phyloP scores from a whole-genome alignment of 2,113 vertebrate species.

The Sinocyclocheilus rhinocerous region DNA sequence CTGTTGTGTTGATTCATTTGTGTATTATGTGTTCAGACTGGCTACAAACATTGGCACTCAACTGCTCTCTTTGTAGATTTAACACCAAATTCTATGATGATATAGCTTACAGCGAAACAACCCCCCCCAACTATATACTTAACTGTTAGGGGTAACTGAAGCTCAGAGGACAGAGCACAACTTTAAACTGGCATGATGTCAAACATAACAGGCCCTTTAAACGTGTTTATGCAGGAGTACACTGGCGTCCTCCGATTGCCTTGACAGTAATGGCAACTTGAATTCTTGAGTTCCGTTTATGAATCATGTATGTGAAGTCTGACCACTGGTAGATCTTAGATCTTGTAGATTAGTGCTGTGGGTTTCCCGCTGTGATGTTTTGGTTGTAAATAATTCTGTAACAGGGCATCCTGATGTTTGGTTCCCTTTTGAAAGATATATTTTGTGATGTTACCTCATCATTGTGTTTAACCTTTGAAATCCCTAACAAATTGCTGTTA shows the following conservation, averaged over 20 bases:
- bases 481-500: constrained; percentile 80
- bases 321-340: constrained; percentile 79
- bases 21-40: constrained; percentile 61
- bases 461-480: constrained; percentile 75
- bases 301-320: constrained; percentile 70
- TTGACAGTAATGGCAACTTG: constrained; percentile 58
- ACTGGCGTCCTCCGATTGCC: constrained; percentile 58
- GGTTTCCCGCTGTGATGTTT: constrained; percentile 78
- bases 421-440: constrained; percentile 82
- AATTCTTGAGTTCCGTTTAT: constrained; percentile 50
- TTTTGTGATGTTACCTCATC: constrained; percentile 79
- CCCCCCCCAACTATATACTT: neutral
- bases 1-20: constrained; percentile 61
- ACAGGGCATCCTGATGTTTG: constrained; percentile 69
- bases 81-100: neutral
- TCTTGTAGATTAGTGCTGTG: constrained; percentile 74
- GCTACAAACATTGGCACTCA: constrained; percentile 43
- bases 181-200: constrained; percentile 13
- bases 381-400: constrained; percentile 74
- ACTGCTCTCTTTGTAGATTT: neutral
- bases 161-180: constrained; percentile 26
- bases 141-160: neutral
- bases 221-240: constrained; percentile 24
- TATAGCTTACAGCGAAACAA: neutral
- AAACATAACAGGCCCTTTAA: constrained; percentile 15